Conservation (phyloP, 2,113 vertebrate species). For the Odontesthes bonariensis region DNA sequence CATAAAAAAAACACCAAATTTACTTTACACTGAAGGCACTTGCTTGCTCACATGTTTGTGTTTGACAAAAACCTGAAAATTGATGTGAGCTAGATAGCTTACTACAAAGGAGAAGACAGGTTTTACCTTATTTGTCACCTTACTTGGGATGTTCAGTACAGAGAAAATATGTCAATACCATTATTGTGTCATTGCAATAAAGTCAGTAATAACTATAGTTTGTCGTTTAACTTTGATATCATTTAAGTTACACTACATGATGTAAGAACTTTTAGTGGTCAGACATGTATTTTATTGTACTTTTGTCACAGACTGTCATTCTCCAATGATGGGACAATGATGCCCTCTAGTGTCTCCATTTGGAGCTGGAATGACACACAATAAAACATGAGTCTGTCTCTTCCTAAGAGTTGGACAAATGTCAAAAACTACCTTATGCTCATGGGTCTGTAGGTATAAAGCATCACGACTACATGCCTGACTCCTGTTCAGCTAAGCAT, state of each 20-base stretch:
- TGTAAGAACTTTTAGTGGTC: background rate
- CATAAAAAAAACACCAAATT: background rate
- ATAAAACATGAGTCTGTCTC: background rate
- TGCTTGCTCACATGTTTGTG: background rate
- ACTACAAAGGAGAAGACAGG: background rate
- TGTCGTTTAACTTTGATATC: background rate
- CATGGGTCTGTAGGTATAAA: background rate
- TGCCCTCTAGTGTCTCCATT: conserved; percentile 50
- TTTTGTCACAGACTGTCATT: conserved; percentile 2
- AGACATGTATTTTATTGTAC: background rate
- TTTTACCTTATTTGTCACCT: background rate
- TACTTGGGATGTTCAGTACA: background rate
- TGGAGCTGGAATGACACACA: background rate
- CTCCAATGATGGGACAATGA: conserved; percentile 17
- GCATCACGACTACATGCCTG: background rate
- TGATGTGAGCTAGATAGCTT: background rate
- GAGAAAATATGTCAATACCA: background rate
- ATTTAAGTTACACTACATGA: background rate
- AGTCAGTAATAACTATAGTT: background rate
- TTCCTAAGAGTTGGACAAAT: background rate
- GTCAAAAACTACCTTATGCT: background rate
- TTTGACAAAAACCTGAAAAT: background rate
- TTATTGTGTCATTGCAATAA: background rate
- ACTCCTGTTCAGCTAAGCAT: background rate
- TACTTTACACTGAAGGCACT: background rate